A percentile compares a stretch with the other conserved stretches of the same genome.
phyloP scores from a whole-genome alignment of 2,113 vertebrate species.

The Trachemys scripta region DNA sequence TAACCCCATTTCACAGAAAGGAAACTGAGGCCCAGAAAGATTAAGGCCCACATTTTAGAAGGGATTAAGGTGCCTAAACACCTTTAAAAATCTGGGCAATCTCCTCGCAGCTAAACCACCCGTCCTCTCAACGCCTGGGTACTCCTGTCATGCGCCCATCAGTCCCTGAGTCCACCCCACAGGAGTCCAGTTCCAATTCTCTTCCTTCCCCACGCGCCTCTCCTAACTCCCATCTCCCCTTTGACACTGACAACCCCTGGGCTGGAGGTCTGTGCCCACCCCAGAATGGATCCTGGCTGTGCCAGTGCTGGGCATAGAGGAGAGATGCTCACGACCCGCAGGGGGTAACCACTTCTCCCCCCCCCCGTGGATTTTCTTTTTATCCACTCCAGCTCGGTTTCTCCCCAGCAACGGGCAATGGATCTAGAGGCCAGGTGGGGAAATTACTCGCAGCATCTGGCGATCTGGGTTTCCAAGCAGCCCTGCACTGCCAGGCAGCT shows the following conservation, averaged over 20 bases:
- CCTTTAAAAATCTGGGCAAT: not conserved
- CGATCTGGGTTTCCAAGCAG: not conserved
- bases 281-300: no score
- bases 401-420: not conserved
- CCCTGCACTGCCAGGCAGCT: not conserved
- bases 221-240: no score
- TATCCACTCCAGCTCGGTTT: not conserved
- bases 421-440: not conserved
- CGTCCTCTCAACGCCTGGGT: not conserved
- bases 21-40: not conserved
- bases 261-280: not conserved
- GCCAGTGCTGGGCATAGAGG: no score
- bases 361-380: not conserved
- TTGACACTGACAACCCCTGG: no score
- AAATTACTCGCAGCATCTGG: not conserved
- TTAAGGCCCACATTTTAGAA: not conserved
- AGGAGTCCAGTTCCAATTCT: not conserved
- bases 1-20: not conserved
- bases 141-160: not conserved
- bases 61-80: not conserved
- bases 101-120: not conserved
- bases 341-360: no score
- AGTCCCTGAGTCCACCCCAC: not conserved
- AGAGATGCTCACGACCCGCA: no score
- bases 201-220: not conserved